These are phyloP conservation scores for Macrostomum lignano DNA, from an alignment of 1,140 invertebrate species.

Conservation along the genomic window DNA sequence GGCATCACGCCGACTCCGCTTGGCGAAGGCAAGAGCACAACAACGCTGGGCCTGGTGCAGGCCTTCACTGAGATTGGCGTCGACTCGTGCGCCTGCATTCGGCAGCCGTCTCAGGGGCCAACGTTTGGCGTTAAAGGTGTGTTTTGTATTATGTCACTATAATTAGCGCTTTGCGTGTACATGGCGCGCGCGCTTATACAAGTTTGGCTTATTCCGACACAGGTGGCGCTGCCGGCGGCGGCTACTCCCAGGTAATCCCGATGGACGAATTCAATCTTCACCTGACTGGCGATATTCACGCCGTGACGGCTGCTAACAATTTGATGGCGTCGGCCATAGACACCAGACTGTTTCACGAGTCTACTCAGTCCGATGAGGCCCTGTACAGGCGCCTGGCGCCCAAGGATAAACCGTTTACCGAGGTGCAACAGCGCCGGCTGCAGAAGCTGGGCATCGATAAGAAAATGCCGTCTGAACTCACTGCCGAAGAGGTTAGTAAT, in stretches of 20 bases:
- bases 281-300: constrained; percentile 91
- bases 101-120: constrained; percentile 92
- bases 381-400: constrained; percentile 63
- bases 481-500: no score
- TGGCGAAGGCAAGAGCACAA: constrained; percentile 87
- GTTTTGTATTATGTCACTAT: no score
- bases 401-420: constrained; percentile 43
- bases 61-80: constrained; percentile 53
- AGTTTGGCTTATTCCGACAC: no score
- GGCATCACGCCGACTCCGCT: constrained; percentile 82
- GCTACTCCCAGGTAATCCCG: constrained; percentile 75
- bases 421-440: constrained; percentile 45
- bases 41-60: constrained; percentile 66
- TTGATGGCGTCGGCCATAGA: constrained; percentile 57
- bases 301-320: constrained; percentile 86
- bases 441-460: constrained; percentile 55
- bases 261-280: constrained; percentile 99
- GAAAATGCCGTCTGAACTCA: constrained; percentile 50
- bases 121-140: constrained; percentile 95
- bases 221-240: constrained; percentile 70
- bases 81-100: constrained; percentile 68
- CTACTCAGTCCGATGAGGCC: constrained; percentile 50
- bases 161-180: no score
- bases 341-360: constrained; percentile 78
- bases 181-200: no score